Conservation (phyloP, 2,797 vertebrate genomes). For the Anas georgica region DNA sequence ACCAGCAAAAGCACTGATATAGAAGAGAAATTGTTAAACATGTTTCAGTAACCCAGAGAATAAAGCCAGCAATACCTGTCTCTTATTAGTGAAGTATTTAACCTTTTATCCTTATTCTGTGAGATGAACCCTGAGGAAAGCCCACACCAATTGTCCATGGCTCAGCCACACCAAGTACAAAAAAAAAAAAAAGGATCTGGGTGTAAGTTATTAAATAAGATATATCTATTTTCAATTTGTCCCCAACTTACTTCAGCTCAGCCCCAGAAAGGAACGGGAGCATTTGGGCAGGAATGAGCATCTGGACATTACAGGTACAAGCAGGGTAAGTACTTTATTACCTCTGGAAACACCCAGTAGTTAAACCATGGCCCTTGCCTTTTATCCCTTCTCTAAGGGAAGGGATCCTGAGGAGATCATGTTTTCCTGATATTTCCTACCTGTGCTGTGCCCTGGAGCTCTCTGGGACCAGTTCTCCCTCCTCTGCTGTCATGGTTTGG, state of each 20-base stretch:
- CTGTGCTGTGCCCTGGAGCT: neutral
- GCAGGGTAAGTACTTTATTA: neutral
- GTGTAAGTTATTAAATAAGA: neutral
- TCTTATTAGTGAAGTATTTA: neutral
- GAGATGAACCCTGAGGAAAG: neutral
- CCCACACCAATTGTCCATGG: neutral
- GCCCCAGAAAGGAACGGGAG: neutral
- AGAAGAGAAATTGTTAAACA: neutral
- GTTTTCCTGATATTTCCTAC: neutral
- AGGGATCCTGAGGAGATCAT: neutral
- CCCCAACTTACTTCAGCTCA: neutral
- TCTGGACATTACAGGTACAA: neutral
- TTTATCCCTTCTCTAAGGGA: no score
- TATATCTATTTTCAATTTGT: fast-evolving
- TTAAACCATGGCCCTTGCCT: no score
- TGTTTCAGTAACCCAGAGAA: neutral
- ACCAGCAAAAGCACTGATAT: neutral
- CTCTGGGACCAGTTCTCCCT: neutral
- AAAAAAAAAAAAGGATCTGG: neutral
- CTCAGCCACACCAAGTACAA: neutral
- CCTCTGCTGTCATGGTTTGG: neutral
- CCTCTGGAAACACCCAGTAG: neutral
- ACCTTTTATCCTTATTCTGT: neutral
- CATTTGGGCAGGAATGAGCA: neutral
- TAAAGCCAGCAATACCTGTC: neutral